These are phyloP conservation scores for Endotricha flammealis DNA, from an alignment of 2,888 invertebrate genomes.

Conservation along the genomic window DNA sequence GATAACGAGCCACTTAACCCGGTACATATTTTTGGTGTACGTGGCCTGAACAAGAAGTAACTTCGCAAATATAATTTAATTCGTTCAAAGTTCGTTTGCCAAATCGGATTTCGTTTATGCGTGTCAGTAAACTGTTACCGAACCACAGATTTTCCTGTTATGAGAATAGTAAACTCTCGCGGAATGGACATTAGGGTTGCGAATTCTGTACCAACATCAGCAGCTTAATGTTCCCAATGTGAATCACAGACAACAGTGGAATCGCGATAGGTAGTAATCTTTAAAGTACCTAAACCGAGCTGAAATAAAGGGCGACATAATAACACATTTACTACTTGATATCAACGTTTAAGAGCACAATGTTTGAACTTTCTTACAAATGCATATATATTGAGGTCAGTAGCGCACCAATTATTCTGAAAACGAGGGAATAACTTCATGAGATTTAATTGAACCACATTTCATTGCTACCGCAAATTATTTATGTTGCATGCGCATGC, in stretches of 20 bases:
- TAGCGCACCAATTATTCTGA: background rate
- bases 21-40: background rate
- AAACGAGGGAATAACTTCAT: no score
- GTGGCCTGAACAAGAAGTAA: slow-evolving; percentile 7
- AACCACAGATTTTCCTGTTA: slow-evolving; percentile 30
- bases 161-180: slow-evolving; percentile 31
- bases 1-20: slow-evolving; percentile 1
- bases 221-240: slow-evolving; percentile 19
- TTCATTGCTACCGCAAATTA: background rate
- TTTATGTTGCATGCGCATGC: background rate
- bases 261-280: slow-evolving; percentile 19
- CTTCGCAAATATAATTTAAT: slow-evolving; percentile 20
- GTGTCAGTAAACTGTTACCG: slow-evolving; percentile 41
- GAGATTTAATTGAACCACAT: slow-evolving; percentile 3
- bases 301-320: slow-evolving; percentile 5
- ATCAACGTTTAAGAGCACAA: background rate
- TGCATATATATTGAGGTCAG: background rate
- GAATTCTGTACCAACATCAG: slow-evolving; percentile 26
- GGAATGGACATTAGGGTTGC: slow-evolving; percentile 26
- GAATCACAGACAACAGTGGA: slow-evolving; percentile 13
- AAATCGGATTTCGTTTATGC: slow-evolving; percentile 38
- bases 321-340: no score
- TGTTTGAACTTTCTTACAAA: slow-evolving; percentile 4
- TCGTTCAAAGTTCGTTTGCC: slow-evolving; percentile 24
- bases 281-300: slow-evolving; percentile 12